These are phyloP conservation scores for Agriopis marginaria DNA, from an alignment of 2,888 invertebrate species.

Conservation along the genomic window DNA sequence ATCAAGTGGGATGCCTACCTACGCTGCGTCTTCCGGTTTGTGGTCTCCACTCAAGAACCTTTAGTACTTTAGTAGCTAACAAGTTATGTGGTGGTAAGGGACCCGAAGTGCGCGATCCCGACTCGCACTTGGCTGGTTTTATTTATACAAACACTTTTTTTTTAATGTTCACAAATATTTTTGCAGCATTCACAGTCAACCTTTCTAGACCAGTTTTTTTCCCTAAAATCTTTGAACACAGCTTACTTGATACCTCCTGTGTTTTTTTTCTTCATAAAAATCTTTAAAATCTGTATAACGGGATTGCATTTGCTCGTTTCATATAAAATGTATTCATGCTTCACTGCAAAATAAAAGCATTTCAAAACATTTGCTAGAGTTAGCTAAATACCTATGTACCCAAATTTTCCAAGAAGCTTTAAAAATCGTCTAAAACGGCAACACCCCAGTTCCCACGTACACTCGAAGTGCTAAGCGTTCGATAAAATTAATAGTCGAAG, in stretches of 20 bases:
- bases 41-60: too few relatives aligned
- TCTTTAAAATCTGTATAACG: neutral
- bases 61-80: too few relatives aligned
- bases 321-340: neutral
- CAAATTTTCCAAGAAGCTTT: constrained; percentile 15
- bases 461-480: constrained; percentile 62
- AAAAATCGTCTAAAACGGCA: constrained; percentile 23
- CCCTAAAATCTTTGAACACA: too few relatives aligned
- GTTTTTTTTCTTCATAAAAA: too few relatives aligned
- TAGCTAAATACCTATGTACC: neutral
- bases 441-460: constrained; percentile 14
- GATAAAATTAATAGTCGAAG: constrained; percentile 75
- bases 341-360: neutral
- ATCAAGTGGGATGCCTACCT: too few relatives aligned
- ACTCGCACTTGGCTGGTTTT: too few relatives aligned
- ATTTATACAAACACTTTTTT: neutral
- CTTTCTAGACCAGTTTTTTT: too few relatives aligned
- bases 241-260: too few relatives aligned
- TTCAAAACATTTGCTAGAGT: neutral
- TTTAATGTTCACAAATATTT: neutral
- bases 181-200: too few relatives aligned
- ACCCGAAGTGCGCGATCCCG: too few relatives aligned
- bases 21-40: too few relatives aligned
- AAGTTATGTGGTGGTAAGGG: too few relatives aligned
- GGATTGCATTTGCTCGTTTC: neutral